Evolutionary conservation across 2,113 vertebrate species (phyloP).

Genomic region (Cheirogaleus medius): DNA sequence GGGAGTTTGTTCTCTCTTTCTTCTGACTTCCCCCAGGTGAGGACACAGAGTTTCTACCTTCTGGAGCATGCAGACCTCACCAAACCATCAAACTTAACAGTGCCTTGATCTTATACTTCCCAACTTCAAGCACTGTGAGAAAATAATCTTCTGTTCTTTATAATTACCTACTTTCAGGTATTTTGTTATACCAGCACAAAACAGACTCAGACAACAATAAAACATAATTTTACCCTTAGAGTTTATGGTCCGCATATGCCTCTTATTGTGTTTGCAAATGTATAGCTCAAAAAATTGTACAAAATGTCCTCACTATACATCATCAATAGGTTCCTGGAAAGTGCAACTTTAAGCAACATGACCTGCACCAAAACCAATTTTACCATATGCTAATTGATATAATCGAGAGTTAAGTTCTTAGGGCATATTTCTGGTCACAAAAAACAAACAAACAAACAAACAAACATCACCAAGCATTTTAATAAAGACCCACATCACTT

Average conservation of each 20-base stretch:
- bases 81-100: background rate
- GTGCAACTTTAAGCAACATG: background rate
- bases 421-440: background rate
- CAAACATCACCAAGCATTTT: background rate
- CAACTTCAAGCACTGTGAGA: background rate
- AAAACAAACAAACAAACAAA: background rate
- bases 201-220: background rate
- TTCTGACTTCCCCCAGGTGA: background rate
- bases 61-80: background rate
- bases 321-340: background rate
- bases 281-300: background rate
- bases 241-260: background rate
- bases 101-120: background rate
- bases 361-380: background rate
- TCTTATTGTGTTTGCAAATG: background rate
- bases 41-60: background rate
- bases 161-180: background rate
- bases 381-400: background rate
- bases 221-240: background rate
- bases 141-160: background rate
- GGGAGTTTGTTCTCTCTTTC: rapidly evolving
- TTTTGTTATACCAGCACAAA: background rate
- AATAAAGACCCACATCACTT: background rate
- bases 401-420: background rate
- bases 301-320: background rate